phyloP scores from a whole-genome alignment of 1,140 invertebrate species.

The Eumeta japonica region DNA sequence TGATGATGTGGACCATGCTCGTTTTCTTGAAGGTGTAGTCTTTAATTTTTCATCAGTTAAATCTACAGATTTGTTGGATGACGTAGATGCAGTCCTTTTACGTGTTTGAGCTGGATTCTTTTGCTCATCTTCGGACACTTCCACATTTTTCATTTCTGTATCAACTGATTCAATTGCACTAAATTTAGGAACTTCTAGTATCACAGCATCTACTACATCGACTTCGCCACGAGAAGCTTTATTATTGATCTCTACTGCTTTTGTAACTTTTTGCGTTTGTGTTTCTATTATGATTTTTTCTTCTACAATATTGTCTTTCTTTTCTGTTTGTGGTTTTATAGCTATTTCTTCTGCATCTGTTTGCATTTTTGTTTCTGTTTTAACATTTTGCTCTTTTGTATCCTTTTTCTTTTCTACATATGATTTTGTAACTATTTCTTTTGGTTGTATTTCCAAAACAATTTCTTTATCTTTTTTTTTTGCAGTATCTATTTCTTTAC shows the following conservation, averaged over 20 bases:
- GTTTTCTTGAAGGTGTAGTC: slow-evolving; percentile 20
- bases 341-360: slow-evolving; percentile 4
- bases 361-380: slow-evolving; percentile 3
- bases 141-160: too few species aligned
- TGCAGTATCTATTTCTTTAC: neutral
- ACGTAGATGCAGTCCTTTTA: too few species aligned
- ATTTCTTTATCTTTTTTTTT: neutral
- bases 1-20: slow-evolving; percentile 23
- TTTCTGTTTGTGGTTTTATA: slow-evolving; percentile 3
- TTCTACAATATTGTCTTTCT: too few species aligned
- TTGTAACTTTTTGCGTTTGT: too few species aligned
- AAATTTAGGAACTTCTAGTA: too few species aligned
- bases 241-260: too few species aligned
- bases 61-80: too few species aligned
- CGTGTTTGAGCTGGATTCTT: slow-evolving; percentile 14
- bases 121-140: slow-evolving; percentile 7
- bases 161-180: too few species aligned
- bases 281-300: slow-evolving; percentile 1
- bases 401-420: slow-evolving; percentile 6
- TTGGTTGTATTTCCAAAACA: neutral
- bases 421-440: slow-evolving; percentile 4
- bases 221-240: too few species aligned
- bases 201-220: too few species aligned
- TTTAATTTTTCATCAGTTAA: too few species aligned
- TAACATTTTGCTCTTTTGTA: slow-evolving; percentile 2